phyloP scores from a whole-genome alignment of 53 echinoderm and acorn worm genomes.

The Arbacia lixula region DNA sequence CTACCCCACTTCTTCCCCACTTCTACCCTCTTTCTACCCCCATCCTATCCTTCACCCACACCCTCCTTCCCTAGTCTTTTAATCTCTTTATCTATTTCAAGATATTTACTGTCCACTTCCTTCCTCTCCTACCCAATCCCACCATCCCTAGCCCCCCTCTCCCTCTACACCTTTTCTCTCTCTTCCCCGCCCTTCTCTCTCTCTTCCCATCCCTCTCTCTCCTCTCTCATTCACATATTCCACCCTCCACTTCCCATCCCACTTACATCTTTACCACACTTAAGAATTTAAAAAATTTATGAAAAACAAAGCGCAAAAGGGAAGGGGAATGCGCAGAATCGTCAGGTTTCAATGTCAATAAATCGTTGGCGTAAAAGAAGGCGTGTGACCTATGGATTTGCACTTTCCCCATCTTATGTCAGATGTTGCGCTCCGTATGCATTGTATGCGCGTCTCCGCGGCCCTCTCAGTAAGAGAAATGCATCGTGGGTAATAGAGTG shows the following conservation, averaged over 20 bases:
- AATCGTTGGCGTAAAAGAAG: neutral
- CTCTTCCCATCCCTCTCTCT: neutral
- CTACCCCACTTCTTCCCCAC: too few species aligned
- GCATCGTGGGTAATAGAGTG: too few species aligned
- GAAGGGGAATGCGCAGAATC: constrained; percentile 30
- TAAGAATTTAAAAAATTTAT: too few species aligned
- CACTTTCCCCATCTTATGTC: too few species aligned
- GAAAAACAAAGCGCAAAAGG: too few species aligned
- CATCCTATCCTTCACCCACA: neutral
- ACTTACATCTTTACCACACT: too few species aligned
- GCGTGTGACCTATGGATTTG: constrained; percentile 17
- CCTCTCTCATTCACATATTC: neutral
- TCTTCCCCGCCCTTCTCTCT: neutral
- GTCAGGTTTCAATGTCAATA: constrained; percentile 45
- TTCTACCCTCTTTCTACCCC: neutral
- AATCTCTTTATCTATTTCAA: neutral
- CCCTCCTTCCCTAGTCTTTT: constrained; percentile 17
- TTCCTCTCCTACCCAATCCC: neutral
- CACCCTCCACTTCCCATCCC: neutral
- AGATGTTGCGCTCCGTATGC: too few species aligned
- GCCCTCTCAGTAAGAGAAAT: too few species aligned
- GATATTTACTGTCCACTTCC: neutral
- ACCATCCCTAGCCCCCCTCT: too few species aligned
- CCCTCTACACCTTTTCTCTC: too few species aligned
- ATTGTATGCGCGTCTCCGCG: too few species aligned